Percentiles rank a stretch among this genome's conserved stretches.
These are phyloP conservation scores for Hirtodrosophila duncani DNA, from an alignment of 2,888 invertebrate genomes.

Conservation along the genomic window DNA sequence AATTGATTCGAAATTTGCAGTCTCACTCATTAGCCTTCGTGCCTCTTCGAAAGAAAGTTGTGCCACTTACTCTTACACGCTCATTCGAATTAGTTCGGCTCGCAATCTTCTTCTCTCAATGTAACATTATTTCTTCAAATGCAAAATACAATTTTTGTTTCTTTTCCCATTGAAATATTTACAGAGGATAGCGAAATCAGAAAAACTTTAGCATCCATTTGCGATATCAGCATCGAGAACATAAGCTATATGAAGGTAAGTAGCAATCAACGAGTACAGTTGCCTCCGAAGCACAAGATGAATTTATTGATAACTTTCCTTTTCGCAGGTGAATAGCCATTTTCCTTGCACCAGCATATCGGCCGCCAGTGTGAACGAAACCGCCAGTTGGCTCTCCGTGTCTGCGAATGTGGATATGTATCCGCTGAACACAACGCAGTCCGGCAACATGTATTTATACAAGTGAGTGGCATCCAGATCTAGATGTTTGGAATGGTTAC, in stretches of 20 bases:
- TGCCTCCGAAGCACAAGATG: too few species aligned
- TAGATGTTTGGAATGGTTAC: background rate
- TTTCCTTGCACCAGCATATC: constrained; percentile 83
- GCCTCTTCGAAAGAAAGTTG: too few species aligned
- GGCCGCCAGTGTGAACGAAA: constrained; percentile 81
- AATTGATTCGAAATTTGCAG: too few species aligned
- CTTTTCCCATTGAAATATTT: too few species aligned
- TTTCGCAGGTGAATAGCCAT: constrained; percentile 73
- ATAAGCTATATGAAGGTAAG: constrained; percentile 82
- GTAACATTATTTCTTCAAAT: too few species aligned
- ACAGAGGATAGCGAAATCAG: constrained; percentile 79
- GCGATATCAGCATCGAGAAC: constrained; percentile 82
- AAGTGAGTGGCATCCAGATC: constrained; percentile 79
- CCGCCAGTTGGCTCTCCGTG: constrained; percentile 82
- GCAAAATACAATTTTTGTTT: too few species aligned
- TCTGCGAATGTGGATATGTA: constrained; percentile 80
- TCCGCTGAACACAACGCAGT: constrained; percentile 81
- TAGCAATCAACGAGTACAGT: background rate
- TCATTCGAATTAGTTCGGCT: too few species aligned
- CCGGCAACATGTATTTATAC: constrained; percentile 84
- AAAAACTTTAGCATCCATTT: constrained; percentile 79
- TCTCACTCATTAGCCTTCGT: too few species aligned
- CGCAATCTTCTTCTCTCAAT: too few species aligned
- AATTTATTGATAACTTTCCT: background rate
- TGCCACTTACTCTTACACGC: too few species aligned